Conservation (phyloP, 2,888 invertebrate species). For the Griposia aprilina region DNA sequence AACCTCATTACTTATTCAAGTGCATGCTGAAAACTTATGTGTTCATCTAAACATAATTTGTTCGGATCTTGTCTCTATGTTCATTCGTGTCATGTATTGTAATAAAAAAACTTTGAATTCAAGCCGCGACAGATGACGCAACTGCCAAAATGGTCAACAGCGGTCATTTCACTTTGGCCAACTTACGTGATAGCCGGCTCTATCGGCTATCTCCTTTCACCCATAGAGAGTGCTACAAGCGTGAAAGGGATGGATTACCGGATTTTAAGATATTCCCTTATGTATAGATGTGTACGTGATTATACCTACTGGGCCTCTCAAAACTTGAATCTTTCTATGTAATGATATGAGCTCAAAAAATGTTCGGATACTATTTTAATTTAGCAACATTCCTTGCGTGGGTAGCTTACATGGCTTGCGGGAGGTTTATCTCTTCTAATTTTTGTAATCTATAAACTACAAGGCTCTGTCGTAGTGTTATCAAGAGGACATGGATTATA, state of each 20-base stretch:
- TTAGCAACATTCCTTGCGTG: constrained; percentile 52
- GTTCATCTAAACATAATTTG: constrained; percentile 23
- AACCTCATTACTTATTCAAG: constrained; percentile 2
- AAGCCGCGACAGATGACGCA: constrained; percentile 86
- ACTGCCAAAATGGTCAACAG: constrained; percentile 87
- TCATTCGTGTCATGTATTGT: constrained; percentile 74
- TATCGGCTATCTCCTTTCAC: constrained; percentile 77
- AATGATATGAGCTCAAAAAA: constrained; percentile 58
- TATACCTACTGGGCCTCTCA: constrained; percentile 76
- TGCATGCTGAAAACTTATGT: neutral
- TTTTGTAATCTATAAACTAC: constrained; percentile 37
- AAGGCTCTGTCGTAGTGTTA: constrained; percentile 13
- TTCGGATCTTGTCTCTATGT: constrained; percentile 61
- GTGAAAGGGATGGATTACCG: constrained; percentile 71
- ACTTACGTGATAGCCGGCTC: constrained; percentile 84
- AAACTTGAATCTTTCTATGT: constrained; percentile 72
- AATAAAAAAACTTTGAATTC: constrained; percentile 79
- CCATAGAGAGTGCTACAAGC: constrained; percentile 61
- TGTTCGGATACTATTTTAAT: constrained; percentile 52
- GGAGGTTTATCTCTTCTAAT: constrained; percentile 36
- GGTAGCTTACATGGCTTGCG: constrained; percentile 31
- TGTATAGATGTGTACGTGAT: constrained; percentile 68
- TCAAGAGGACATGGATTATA: constrained; percentile 35
- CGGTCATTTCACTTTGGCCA: constrained; percentile 91
- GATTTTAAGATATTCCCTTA: constrained; percentile 71